Base-by-base conservation (phyloP, 2,888 invertebrate species). In the Andricus curvator region DNA sequence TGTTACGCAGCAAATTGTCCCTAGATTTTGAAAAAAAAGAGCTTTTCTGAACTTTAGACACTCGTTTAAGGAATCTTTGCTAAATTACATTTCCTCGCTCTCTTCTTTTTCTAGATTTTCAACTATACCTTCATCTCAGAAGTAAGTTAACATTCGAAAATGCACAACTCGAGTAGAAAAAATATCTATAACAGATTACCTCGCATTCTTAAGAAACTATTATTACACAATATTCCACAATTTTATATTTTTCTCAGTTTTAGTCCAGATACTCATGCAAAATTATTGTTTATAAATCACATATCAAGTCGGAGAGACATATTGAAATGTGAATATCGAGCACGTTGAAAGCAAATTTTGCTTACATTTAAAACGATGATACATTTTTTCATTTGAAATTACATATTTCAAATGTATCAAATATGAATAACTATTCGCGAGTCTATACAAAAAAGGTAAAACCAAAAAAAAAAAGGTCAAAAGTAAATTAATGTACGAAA, bases 151-250 rank as follows among this genome's bases (percentile, higher is more conserved):
- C 86, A 88, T 88, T 85, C 87, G 86, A 89, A 86, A 86, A 89
- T 88, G 86, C 88, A 85, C 88, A 87, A 88, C 84, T 90, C 84
- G 87, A 88, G 87, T 90, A 90, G 89, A 89, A 90, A 89, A 90
- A 89, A 90, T 89, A 90, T 89, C 86, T 90, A 87, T 87, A 89
- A 89, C 88, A 88, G 87, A 89, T 87, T 81, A 85, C 86, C 86
- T 89, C 90, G 87, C 85, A 84, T 84, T 84, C 86, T 89, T 89
- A 90, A 82, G 89, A 89, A 90, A 89, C 86, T 90, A 89, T 88
- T 79, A 88, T 88, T 88, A 37, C 20, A 67, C 48, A 48, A 48
- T 48, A 48, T 48, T 48, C 48, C 17, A 48, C 48, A 48, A 48
- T 48, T 48, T 48, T 37, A 9, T 22, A 11, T 41, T 68, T 74